A percentile compares a stretch with the other conserved stretches of the same genome.
phyloP scores from a whole-genome alignment of 2,797 vertebrate species.

The Neomorphus geoffroyi region DNA sequence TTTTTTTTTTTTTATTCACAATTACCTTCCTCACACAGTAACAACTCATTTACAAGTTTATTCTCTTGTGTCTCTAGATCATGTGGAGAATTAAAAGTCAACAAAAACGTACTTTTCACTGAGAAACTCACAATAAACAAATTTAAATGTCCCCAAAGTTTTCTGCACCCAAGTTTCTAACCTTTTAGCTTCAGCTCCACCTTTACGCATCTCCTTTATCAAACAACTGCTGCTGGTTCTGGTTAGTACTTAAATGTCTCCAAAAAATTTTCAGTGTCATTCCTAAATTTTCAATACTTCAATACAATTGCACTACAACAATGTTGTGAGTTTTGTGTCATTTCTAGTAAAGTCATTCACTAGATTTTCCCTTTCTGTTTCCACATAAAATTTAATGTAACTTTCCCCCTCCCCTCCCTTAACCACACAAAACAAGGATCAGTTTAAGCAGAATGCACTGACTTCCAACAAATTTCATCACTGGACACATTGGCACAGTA shows the following conservation, averaged over 20 bases:
- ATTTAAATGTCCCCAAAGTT: not conserved
- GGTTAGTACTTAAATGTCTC: not conserved
- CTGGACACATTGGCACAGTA: not conserved
- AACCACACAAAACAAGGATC: not conserved
- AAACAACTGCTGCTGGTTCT: not conserved
- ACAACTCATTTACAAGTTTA: not conserved
- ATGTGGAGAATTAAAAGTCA: not conserved
- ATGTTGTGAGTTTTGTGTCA: not conserved
- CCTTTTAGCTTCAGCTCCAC: not conserved
- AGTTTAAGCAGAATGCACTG: not conserved
- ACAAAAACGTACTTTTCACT: not conserved
- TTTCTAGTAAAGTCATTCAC: not conserved
- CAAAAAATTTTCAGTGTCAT: not conserved
- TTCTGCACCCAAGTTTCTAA: not conserved
- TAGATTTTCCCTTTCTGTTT: not conserved
- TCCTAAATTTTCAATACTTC: not conserved
- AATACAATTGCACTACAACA: not conserved
- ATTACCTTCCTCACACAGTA: not conserved
- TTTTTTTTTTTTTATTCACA: not conserved
- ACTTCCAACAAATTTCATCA: not conserved
- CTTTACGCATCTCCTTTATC: not conserved
- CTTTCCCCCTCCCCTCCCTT: accelerated
- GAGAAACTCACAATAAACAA: not conserved
- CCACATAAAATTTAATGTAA: not conserved
- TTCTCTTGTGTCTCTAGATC: not conserved